These are phyloP conservation scores for Lepus timidus DNA, from an alignment of 2,113 vertebrate genomes.

Conservation along the genomic window DNA sequence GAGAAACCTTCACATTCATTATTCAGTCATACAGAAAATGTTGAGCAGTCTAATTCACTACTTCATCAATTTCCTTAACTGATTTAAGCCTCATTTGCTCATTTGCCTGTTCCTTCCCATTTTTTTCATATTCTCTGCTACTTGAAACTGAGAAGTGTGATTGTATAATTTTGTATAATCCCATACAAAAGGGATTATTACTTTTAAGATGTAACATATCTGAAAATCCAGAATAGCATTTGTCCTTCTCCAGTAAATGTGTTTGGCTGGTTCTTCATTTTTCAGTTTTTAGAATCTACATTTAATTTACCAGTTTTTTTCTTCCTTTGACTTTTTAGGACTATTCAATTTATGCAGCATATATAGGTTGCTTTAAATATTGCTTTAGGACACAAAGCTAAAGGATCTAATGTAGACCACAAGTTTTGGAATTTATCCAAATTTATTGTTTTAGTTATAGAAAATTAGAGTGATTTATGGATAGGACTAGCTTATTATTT, in stretches of 20 bases:
- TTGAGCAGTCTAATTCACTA: conserved; percentile 31
- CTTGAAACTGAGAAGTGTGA: conserved; percentile 44
- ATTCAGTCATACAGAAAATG: conserved; percentile 7
- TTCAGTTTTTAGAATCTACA: not conserved
- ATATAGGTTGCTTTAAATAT: not conserved
- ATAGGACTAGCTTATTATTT: not conserved
- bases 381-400: not conserved
- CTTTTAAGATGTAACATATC: conserved; percentile 42
- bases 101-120: conserved; percentile 8
- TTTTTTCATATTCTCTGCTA: not conserved
- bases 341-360: not conserved
- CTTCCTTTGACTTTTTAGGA: not conserved
- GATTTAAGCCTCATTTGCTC: not conserved
- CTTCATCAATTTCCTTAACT: conserved; percentile 53
- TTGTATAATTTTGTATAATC: conserved; percentile 17
- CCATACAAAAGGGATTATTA: conserved; percentile 37
- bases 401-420: not conserved
- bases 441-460: not conserved
- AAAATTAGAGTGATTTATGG: not conserved
- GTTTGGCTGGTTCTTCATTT: conserved; percentile 28
- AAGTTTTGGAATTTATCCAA: not conserved
- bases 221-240: conserved; percentile 46
- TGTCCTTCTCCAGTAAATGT: not conserved
- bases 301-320: conserved; percentile 21
- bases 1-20: conserved; percentile 6